phyloP scores from a whole-genome alignment of 2,888 invertebrate species.

The Artemia sinica region DNA sequence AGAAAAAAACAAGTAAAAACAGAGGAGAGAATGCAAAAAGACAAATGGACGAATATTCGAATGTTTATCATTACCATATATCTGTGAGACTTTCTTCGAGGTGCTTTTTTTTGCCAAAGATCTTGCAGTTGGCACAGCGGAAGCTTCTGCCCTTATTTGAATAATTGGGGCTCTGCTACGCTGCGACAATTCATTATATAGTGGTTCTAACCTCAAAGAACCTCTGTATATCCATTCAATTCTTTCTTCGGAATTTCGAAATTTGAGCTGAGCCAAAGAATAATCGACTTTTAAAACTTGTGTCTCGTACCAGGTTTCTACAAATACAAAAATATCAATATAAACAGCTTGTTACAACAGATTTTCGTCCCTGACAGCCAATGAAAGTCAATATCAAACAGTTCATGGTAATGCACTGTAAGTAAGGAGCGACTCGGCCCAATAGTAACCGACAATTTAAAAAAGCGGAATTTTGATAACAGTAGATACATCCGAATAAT shows the following conservation, averaged over 20 bases:
- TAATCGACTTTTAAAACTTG: conserved; percentile 66
- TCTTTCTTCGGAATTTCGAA: conserved; percentile 47
- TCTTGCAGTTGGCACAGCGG: conserved; percentile 23
- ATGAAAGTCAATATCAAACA: no score
- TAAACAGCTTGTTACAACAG: no score
- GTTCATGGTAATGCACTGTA: no score
- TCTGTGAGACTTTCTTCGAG: conserved; percentile 15
- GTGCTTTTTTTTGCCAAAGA: conserved; percentile 23
- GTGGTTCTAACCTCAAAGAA: conserved; percentile 55
- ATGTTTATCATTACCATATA: not conserved
- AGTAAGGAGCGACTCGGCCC: no score
- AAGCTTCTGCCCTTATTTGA: conserved; percentile 24
- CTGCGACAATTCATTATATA: conserved; percentile 31
- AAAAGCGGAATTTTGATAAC: no score
- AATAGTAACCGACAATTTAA: no score
- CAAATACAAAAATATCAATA: not conserved
- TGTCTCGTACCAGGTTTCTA: conserved; percentile 59
- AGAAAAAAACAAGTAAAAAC: no score
- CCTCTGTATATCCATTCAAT: conserved; percentile 91
- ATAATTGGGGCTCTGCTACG: conserved; percentile 28
- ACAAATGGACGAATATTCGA: no score
- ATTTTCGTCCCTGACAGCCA: no score
- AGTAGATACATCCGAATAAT: no score
- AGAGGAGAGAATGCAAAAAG: no score
- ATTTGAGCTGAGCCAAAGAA: conserved; percentile 67